A percentile compares a stretch with the other conserved stretches of the same genome.
phyloP scores from a whole-genome alignment of 1,140 invertebrate genomes.

The Pectinophora gossypiella region DNA sequence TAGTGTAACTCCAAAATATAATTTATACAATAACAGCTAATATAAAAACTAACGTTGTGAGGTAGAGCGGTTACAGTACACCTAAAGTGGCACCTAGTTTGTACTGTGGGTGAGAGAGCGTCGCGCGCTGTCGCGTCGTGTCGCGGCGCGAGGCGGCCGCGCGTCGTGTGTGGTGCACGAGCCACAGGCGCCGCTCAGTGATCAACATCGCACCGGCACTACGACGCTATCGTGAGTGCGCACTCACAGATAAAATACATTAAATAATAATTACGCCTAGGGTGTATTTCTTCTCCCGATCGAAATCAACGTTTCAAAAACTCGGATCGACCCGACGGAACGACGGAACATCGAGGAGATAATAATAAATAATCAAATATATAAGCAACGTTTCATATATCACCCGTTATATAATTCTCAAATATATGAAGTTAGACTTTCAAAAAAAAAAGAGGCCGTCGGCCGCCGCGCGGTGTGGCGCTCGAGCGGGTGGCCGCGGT shows the following conservation, averaged over 20 bases:
- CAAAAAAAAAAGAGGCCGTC: constrained; percentile 53
- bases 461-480: constrained; percentile 52
- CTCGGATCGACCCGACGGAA: constrained; percentile 69
- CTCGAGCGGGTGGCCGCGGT: constrained; percentile 48
- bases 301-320: constrained; percentile 71
- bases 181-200: constrained; percentile 39
- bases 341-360: constrained; percentile 68
- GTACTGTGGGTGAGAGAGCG: constrained; percentile 20
- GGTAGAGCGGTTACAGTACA: constrained; percentile 61
- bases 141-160: constrained; percentile 10
- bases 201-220: constrained; percentile 68
- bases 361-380: constrained; percentile 68
- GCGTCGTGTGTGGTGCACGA: constrained; percentile 2
- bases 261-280: constrained; percentile 71
- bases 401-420: constrained; percentile 73
- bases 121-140: constrained; percentile 2
- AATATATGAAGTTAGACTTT: constrained; percentile 73
- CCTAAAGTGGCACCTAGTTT: constrained; percentile 19
- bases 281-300: constrained; percentile 74
- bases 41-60: constrained; percentile 60
- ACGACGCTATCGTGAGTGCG: constrained; percentile 60
- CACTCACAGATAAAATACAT: constrained; percentile 53
- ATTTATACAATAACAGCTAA: constrained; percentile 69
- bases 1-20: constrained; percentile 67
- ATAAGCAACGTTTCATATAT: constrained; percentile 74